Evolutionary conservation across 2,113 vertebrate genomes (phyloP).

Genomic region (Oceanodroma tethys): DNA sequence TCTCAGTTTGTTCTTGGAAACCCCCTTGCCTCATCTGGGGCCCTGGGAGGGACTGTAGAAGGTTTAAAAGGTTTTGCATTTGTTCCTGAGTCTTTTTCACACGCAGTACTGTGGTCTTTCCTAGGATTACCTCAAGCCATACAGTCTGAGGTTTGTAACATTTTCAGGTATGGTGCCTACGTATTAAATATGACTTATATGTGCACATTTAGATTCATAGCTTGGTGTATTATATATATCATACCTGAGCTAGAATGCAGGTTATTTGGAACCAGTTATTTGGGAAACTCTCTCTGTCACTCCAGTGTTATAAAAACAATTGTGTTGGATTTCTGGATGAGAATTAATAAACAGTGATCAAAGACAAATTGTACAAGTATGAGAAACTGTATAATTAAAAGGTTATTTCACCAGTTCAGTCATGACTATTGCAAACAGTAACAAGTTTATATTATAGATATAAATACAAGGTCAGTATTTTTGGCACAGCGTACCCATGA

Average conservation of each 20-base stretch:
- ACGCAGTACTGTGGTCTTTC: not conserved
- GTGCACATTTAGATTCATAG: not conserved
- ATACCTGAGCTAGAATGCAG: not conserved
- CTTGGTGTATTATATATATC: not conserved
- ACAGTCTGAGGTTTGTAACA: not conserved
- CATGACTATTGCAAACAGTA: not conserved
- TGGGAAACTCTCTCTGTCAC: not conserved
- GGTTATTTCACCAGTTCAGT: not conserved
- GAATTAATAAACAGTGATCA: not conserved
- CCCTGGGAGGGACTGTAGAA: not conserved
- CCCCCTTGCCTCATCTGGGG: fast-evolving
- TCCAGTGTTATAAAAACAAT: not conserved
- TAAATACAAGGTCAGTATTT: not conserved
- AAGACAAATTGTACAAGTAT: not conserved
- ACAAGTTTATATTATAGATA: not conserved
- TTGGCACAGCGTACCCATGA: not conserved
- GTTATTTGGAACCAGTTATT: not conserved
- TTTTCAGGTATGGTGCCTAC: not conserved
- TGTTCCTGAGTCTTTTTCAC: not conserved
- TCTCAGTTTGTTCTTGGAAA: not conserved
- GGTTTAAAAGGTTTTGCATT: not conserved
- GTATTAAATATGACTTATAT: not conserved
- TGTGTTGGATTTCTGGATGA: not conserved
- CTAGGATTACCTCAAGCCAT: not conserved
- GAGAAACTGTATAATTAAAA: not conserved